Percentiles rank a stretch among this genome's conserved stretches.
Evolutionary conservation across 2,113 vertebrate species (phyloP).

Genomic region (Todiramphus saurophagus): DNA sequence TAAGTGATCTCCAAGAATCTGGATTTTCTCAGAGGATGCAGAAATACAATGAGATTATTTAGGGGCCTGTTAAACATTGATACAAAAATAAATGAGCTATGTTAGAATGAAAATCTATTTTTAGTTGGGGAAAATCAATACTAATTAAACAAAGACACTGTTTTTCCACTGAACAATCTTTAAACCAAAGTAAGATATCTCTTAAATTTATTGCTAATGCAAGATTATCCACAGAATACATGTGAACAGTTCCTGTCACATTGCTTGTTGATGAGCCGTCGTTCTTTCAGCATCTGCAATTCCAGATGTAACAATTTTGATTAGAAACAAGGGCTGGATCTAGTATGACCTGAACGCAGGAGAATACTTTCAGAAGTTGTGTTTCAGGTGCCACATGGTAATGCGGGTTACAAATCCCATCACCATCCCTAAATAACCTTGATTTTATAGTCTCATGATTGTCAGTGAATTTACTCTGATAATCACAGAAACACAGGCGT

Average conservation of each 20-base stretch:
- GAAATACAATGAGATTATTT: not conserved
- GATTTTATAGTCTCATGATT: not conserved
- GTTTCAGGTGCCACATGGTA: not conserved
- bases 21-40: not conserved
- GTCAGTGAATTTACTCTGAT: not conserved
- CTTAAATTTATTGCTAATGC: not conserved
- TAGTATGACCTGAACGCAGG: not conserved
- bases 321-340: not conserved
- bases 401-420: not conserved
- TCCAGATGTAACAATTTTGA: not conserved
- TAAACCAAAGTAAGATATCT: not conserved
- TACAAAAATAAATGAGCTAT: not conserved
- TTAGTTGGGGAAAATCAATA: not conserved
- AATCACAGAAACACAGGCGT: not conserved
- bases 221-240: not conserved
- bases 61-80: not conserved
- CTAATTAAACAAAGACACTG: not conserved
- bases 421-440: not conserved
- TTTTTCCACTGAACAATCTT: not conserved
- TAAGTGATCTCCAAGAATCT: not conserved
- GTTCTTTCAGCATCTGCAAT: not conserved
- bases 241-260: not conserved
- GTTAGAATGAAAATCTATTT: not conserved
- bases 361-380: not conserved
- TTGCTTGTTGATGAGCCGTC: not conserved